phyloP scores from a whole-genome alignment of 2,113 vertebrate species.

The Turnix velox region DNA sequence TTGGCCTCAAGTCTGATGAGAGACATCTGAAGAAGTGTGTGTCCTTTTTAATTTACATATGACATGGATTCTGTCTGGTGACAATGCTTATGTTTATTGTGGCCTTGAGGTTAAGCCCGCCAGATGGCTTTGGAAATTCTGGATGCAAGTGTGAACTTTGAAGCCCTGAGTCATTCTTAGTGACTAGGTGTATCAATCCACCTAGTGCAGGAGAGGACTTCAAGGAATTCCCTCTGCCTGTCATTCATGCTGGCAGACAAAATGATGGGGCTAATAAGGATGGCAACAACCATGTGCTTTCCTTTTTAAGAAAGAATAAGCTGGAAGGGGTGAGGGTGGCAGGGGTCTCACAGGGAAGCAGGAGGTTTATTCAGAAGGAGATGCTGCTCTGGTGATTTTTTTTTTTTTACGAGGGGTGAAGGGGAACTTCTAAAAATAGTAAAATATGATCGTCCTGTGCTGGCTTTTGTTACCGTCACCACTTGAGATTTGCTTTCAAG shows the following conservation, averaged over 20 bases:
- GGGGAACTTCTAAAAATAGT: slow-evolving; percentile 40
- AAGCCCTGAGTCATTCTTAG: background rate
- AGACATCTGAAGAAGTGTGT: background rate
- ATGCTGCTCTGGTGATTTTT: background rate
- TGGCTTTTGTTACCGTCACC: slow-evolving; percentile 64
- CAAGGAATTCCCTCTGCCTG: background rate
- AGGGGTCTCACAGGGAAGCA: background rate
- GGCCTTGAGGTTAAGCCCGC: background rate
- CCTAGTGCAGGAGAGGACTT: background rate
- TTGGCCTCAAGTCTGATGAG: background rate
- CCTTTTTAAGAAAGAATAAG: background rate
- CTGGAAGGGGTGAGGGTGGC: background rate
- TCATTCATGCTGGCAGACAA: background rate
- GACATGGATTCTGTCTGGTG: background rate
- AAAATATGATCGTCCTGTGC: slow-evolving; percentile 12
- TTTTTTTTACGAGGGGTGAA: background rate
- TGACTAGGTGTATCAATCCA: background rate
- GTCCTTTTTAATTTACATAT: background rate
- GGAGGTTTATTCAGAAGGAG: background rate
- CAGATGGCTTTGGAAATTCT: background rate
- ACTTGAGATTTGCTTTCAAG: slow-evolving; percentile 60
- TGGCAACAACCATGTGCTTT: background rate
- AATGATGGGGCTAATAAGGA: background rate
- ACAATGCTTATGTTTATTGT: background rate
- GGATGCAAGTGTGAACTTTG: background rate